Percentiles rank a stretch among this genome's conserved stretches.
phyloP scores from a whole-genome alignment of 2,113 vertebrate species.

The Gracilinanus agilis region DNA sequence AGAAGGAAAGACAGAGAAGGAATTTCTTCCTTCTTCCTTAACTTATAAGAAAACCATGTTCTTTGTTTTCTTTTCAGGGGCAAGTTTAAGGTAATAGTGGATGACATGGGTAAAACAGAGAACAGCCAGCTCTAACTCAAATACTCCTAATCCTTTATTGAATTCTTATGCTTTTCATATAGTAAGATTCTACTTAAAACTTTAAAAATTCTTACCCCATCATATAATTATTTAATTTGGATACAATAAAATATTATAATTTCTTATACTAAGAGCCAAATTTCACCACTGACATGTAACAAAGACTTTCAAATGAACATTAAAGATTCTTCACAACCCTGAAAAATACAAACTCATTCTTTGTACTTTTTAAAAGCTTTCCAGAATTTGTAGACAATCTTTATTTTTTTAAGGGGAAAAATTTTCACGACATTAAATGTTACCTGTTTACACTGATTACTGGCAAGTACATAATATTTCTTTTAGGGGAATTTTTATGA shows the following conservation, averaged over 20 bases:
- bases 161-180: neutral
- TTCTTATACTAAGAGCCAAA: neutral
- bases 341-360: neutral
- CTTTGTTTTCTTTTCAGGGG: neutral
- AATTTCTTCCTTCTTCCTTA: neutral
- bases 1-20: neutral
- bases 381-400: neutral
- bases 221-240: neutral
- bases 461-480: neutral
- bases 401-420: slow-evolving; percentile 16
- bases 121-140: neutral
- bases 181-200: neutral
- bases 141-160: neutral
- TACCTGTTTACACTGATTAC: neutral
- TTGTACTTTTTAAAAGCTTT: neutral
- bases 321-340: slow-evolving; percentile 19
- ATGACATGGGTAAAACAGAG: neutral
- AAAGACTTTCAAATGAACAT: neutral
- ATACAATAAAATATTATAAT: neutral
- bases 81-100: neutral
- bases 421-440: neutral
- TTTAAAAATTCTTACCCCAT: neutral
- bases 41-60: neutral
- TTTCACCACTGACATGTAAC: neutral
- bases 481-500: neutral